Conservation (phyloP, 2,888 invertebrate genomes). For the Phania funesta region DNA sequence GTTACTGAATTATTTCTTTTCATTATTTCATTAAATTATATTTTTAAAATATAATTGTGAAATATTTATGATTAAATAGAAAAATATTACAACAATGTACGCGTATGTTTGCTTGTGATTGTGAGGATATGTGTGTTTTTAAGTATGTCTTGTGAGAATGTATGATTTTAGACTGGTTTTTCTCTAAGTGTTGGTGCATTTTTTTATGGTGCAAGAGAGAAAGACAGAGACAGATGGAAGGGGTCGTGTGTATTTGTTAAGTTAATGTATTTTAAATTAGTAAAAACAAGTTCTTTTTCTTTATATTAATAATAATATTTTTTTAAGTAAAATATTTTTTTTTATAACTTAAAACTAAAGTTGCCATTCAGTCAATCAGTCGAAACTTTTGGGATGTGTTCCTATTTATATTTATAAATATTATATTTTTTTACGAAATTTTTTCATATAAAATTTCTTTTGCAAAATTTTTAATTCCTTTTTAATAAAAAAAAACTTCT, state of each 20-base stretch:
- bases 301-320: slow-evolving; percentile 64
- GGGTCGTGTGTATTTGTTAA: not conserved
- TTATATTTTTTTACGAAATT: slow-evolving; percentile 33
- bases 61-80: slow-evolving; percentile 36
- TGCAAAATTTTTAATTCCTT: slow-evolving; percentile 1
- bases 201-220: not conserved
- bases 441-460: slow-evolving; percentile 8
- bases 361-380: slow-evolving; percentile 79
- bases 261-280: slow-evolving; percentile 37
- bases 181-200: not conserved
- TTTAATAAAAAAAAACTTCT: slow-evolving; percentile 9
- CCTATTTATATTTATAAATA: slow-evolving; percentile 65
- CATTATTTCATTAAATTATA: slow-evolving; percentile 61
- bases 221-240: not conserved
- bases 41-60: slow-evolving; percentile 67
- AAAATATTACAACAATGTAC: slow-evolving; percentile 58
- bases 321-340: slow-evolving; percentile 61
- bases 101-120: slow-evolving; percentile 10
- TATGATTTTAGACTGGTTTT: slow-evolving; percentile 9
- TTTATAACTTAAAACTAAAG: slow-evolving; percentile 68
- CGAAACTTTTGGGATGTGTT: slow-evolving; percentile 77
- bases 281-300: slow-evolving; percentile 51
- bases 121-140: slow-evolving; percentile 21
- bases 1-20: slow-evolving; percentile 16
- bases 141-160: slow-evolving; percentile 9